Conservation (phyloP, 2,888 invertebrate genomes). For the Phalangium opilio region DNA sequence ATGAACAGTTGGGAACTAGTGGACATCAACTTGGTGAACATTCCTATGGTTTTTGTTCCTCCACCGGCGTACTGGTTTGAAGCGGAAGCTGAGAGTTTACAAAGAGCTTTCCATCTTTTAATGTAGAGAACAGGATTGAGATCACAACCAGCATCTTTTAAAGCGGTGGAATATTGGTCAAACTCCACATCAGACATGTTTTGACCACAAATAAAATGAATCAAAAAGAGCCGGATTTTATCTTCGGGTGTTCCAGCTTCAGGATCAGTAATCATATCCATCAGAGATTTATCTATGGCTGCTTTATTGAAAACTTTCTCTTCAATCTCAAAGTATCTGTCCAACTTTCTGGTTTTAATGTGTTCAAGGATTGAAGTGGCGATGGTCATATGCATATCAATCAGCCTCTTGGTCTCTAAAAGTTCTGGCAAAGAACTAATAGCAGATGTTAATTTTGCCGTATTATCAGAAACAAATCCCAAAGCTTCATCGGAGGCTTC, state of each 20-base stretch:
- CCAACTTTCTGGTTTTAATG: conserved; percentile 61
- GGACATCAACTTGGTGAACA: conserved; percentile 94
- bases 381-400: conserved; percentile 97
- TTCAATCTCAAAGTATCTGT: conserved; percentile 93
- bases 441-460: conserved; percentile 80
- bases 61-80: conserved; percentile 53
- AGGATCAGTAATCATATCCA: conserved; percentile 71
- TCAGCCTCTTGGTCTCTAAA: conserved; percentile 87
- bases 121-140: conserved; percentile 71
- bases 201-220: conserved; percentile 72
- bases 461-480: conserved; percentile 72
- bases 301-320: conserved; percentile 77
- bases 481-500: conserved; percentile 29
- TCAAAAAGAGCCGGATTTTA: conserved; percentile 80
- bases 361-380: conserved; percentile 53
- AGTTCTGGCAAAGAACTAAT: conserved; percentile 86
- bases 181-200: conserved; percentile 65
- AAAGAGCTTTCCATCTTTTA: conserved; percentile 69
- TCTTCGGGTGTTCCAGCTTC: conserved; percentile 78
- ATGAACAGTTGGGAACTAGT: conserved; percentile 97
- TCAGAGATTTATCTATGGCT: conserved; percentile 53
- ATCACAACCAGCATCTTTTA: conserved; percentile 69
- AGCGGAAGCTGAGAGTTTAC: background rate
- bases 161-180: conserved; percentile 61
- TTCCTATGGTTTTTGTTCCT: conserved; percentile 88